Base-by-base conservation (phyloP, 2,113 vertebrate genomes). In the Amazona guildingii region DNA sequence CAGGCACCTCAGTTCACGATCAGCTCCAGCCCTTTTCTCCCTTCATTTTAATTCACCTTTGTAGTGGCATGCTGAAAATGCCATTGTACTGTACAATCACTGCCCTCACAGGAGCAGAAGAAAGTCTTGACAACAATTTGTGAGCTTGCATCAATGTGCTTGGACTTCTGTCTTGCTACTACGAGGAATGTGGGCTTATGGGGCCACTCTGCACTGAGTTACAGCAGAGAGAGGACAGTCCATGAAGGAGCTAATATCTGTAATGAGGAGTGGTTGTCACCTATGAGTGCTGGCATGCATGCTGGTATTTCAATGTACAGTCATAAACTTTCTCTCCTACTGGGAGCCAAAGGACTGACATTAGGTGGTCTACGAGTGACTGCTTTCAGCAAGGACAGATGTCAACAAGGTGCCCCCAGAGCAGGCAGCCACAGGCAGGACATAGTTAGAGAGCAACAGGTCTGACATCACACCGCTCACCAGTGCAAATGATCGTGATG, bases 141-240 rank as follows among this genome's bases (percentile, higher is more conserved):
- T 35, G 31, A 83, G 19, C n/a, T 83, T 4, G 2, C 25, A 86
- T 55, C 0, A 3, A 10, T 18, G 8, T 74, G 46, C 61, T 51
- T 59, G 64, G 46, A 54, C 39, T 82, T 85, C 49, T 73, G 52
- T 49, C 59, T 57, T 77, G 75, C 33, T 27, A 13, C 12, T 46
- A 7, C 24, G 11, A 73, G 24, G 31, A 85, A 39, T 0, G 0
- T 21, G 35, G 20, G 11, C 46, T 70, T 41, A 70, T 5, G 54
- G 33, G 19, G 61, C 46, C 55, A 51, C 17, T 70, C 24, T 69
- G 31, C 16, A 28, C 27, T 64, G 33, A 61, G 18, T 69, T 80
- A 54, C 16, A 31, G 21, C 44, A 95, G 66, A 64, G 3, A 59
- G 63, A 75, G 43, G n/a, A 55, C 6, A 62, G 17, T 20, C 37